Base-by-base conservation (phyloP, 2,888 invertebrate genomes). In the Fragum whitleyi region DNA sequence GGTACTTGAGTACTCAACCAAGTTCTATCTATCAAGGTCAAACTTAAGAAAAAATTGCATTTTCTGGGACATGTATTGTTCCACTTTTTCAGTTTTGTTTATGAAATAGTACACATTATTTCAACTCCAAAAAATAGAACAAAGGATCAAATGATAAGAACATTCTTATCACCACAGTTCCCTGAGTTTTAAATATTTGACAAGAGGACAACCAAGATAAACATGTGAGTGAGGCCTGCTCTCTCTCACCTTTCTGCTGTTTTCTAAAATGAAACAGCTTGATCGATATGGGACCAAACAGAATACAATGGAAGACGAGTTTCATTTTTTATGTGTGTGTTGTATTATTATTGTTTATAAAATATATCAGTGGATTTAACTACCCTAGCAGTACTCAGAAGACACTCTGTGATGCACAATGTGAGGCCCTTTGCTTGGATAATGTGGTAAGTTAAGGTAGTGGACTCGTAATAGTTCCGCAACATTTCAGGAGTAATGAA, bases 371-470 rank as follows among this genome's bases (percentile, higher is more conserved):
- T 39, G 65, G 65, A 65, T 32, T 42, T 42, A 42, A 42, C 42
- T 65, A 65, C 26, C 65, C 84, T 16, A 74, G 74, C 14, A 62
- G 77, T 0, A 84, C 86, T 6, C 84, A 81, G 32, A 59, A 53
- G 42, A 75, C 72, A 2, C 57, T 89, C n/a, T 70, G 70, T n/a
- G 53, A 70, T 53, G 88, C 86, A 0, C 89, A 89, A 68, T 89
- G 88, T 73, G 86, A 86, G 67, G 86, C 88, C 0, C 69, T 88
- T 7, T 87, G 87, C 68, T 71, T 83, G 23, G 88, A 87, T 51
- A 65, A 81, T 74, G 84, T 76, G 86, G 89, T 89, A 84, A 85
- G 72, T 72, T 2, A 19, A 32, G 2, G n/a, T n/a, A n/a, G n/a
- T n/a, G n/a, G n/a, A n/a, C n/a, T n/a, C n/a, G n/a, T n/a, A n/a